Evolutionary conservation across 2,888 invertebrate species (phyloP), one percentile per base, ranked within the genome.

Genomic region (Caenorhabditis sp.): DNA sequence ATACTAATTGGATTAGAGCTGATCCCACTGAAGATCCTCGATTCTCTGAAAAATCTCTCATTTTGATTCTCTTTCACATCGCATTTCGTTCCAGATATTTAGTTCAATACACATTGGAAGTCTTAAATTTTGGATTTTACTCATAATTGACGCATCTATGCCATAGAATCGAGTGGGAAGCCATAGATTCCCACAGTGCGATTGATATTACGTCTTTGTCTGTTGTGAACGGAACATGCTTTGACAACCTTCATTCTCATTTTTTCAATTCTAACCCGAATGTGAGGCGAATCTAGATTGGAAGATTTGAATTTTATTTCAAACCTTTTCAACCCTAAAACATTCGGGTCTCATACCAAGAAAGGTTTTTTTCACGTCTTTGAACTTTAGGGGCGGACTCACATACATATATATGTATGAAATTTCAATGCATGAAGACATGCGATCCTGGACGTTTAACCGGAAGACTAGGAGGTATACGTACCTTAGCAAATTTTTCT

Each of bases 381-480:
- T 66, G 66, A 66, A 66, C 66, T 51, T 49, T 51, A 16, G 26
- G 19, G 66, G 66, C 66, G 58, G 66, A 74, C 26, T 31, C 66
- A 49, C 31, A 51, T 41, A 75, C 49, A 66, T 19, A n/a, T n/a
- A n/a, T n/a, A 66, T 41, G 58, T 75, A 74, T 74, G 31, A 56
- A 64, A 64, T 74, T 75, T 66, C 75, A 47, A 56, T n/a, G 28
- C n/a, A n/a, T 31, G 58, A 44, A 75, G 75, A 66, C 75, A 75
- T 66, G 75, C 47, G 66, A 49, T 59, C 66, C 64, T 44, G 26
- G 64, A 66, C 58, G 47, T 58, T 66, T 58, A 58, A 75, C 75
- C 75, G 75, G 75, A 75, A 75, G 56, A 41, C 75, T 58, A 35
- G 58, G 75, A 35, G 75, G 75, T 75, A 75, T 58, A 66, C 47